Evolutionary conservation across 2,113 vertebrate genomes (phyloP), one percentile per base, ranked within the genome.

Genomic region (Hippocampus guttulatus): DNA sequence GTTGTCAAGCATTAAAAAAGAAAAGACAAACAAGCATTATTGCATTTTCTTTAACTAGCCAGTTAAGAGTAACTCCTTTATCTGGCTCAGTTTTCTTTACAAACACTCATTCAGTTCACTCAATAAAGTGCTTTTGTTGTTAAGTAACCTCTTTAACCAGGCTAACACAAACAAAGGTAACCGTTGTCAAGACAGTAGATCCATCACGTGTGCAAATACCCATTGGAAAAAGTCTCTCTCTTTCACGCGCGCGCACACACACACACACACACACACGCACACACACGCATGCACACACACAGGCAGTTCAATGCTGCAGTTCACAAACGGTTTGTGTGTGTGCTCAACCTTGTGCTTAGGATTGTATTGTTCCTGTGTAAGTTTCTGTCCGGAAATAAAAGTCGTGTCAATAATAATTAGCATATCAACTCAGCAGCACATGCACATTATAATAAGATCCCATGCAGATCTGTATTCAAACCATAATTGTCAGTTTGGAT

Each of bases 71-170:
- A 16, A 47, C 23, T 61, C 58, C 30, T 47, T 47, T 47, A 9
- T 64, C 21, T 41, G 38, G 40, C 63, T 23, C n/a, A 45, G 43
- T 47, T 65, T 65, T 65, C 33, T 41, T 45, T 23, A 23, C 11
- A 63, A 40, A 40, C 16, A 16, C 64, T 61, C 27, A 16, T 72
- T 75, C 75, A 81, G 78, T 79, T 86, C 62, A 82, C 85, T 84
- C 72, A 85, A 85, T 92, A 93, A 93, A 93, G 92, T 92, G 92
- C 91, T 80, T 89, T 79, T 3, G 58, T 61, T 25, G 49, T 33
- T 47, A 75, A 64, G 68, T 38, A 75, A 78, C 60, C 73, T 75
- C 67, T 84, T 81, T 20, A 73, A 75, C 40, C 73, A 78, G n/a
- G 58, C 68, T 38, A 55, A 67, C 65, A 76, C 41, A 76, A 65